phyloP scores from a whole-genome alignment of 2,113 vertebrate species.

The pig (Sus scrofa) region T2T-Sscrofa CM000814.6:78359501-78360000 shows the following conservation, averaged over 20 bases:
- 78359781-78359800: constrained; percentile 77
- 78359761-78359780: constrained; percentile 70
- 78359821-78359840: constrained; percentile 72
- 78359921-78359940: not conserved
- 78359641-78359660: constrained; percentile 79
- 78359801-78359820: constrained; percentile 54
- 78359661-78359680: constrained; percentile 78
- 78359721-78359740: constrained; percentile 77
- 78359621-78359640: constrained; percentile 82
- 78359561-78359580: constrained; percentile 71
- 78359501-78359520: constrained; percentile 78
- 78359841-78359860: not conserved
- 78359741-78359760: constrained; percentile 64
- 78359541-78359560: constrained; percentile 42
- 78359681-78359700: constrained; percentile 75
- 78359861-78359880: not conserved
- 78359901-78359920: not conserved
- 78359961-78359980: not conserved
- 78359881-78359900: not conserved
- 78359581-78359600: constrained; percentile 79
- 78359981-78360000: not conserved
- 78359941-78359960: not conserved
- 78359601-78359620: constrained; percentile 70
- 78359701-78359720: constrained; percentile 78
- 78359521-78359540: constrained; percentile 68